Evolutionary conservation across 1,140 invertebrate species (phyloP).

Genomic region (Macrostomum lignano): DNA sequence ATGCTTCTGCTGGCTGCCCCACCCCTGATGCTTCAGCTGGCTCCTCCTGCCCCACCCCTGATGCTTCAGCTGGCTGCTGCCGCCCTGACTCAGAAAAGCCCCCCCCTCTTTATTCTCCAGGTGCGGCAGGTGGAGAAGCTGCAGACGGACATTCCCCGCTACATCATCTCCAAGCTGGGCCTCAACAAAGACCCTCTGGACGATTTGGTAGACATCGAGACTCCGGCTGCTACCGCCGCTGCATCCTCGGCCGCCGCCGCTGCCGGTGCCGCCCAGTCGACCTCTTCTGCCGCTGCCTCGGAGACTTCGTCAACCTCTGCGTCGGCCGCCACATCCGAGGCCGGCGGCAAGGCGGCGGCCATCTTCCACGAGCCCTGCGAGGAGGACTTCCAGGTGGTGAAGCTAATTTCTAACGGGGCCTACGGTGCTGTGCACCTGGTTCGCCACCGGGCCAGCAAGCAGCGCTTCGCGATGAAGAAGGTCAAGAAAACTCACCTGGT

Average conservation of each 20-base stretch:
- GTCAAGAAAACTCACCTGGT: conserved; percentile 95
- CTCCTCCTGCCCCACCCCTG: too few species aligned
- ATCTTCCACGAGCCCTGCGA: conserved; percentile 38
- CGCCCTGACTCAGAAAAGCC: too few species aligned
- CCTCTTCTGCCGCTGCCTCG: too few species aligned
- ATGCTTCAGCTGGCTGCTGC: too few species aligned
- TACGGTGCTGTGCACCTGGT: conserved; percentile 78
- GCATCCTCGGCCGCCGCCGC: too few species aligned
- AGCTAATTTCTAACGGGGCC: conserved; percentile 75
- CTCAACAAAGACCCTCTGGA: conserved; percentile 75
- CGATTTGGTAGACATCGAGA: too few species aligned
- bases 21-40: too few species aligned
- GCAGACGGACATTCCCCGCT: conserved; percentile 59
- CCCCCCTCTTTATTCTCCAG: too few species aligned
- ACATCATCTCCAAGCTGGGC: conserved; percentile 81
- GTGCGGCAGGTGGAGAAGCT: conserved; percentile 1
- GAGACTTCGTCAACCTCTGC: too few species aligned
- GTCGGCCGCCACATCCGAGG: not conserved
- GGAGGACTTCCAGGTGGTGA: conserved; percentile 82
- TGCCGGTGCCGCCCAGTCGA: too few species aligned
- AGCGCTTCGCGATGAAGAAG: conserved; percentile 94
- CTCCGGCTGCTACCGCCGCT: too few species aligned
- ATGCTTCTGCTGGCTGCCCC: too few species aligned
- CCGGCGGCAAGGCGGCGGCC: not conserved
- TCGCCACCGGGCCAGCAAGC: conserved; percentile 61